phyloP scores from a whole-genome alignment of 2,888 invertebrate genomes.

The Eristalis intricaria region DNA sequence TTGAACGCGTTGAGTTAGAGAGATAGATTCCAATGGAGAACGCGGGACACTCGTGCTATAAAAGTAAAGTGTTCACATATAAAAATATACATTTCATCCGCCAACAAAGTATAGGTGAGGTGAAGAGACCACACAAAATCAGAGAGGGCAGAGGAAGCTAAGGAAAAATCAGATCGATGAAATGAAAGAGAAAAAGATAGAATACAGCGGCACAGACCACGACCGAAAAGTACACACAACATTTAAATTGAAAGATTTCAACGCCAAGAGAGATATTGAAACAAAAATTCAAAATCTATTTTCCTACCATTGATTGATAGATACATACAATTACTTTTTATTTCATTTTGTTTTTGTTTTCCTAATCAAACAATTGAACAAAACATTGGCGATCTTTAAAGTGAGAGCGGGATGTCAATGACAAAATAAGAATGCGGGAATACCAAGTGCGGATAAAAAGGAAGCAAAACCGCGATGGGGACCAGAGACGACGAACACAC shows the following conservation, averaged over 20 bases:
- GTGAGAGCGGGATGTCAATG: constrained; percentile 2
- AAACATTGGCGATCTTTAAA: constrained; percentile 5
- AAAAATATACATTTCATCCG: constrained; percentile 40
- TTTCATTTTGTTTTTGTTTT: constrained; percentile 16
- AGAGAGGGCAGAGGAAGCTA: neutral
- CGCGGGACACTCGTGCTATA: constrained; percentile 41
- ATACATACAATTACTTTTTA: neutral
- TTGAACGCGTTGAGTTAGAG: constrained; percentile 31
- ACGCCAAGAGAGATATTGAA: neutral
- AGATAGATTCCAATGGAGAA: constrained; percentile 42
- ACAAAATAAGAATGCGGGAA: constrained; percentile 39
- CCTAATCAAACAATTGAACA: constrained; percentile 34
- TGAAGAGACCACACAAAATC: neutral
- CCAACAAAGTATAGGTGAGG: neutral
- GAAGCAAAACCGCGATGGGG: constrained; percentile 8
- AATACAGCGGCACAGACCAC: neutral
- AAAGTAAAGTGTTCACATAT: constrained; percentile 38
- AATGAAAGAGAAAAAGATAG: constrained; percentile 22
- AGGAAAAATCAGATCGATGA: constrained; percentile 19
- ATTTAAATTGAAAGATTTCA: constrained; percentile 20
- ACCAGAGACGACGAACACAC: constrained; percentile 13
- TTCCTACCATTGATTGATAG: constrained; percentile 36
- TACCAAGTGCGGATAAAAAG: constrained; percentile 36
- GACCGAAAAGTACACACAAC: neutral
- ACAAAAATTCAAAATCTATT: constrained; percentile 27